These are phyloP conservation scores for Phalacrocorax carbo DNA, from an alignment of 2,113 vertebrate genomes.

Conservation along the genomic window DNA sequence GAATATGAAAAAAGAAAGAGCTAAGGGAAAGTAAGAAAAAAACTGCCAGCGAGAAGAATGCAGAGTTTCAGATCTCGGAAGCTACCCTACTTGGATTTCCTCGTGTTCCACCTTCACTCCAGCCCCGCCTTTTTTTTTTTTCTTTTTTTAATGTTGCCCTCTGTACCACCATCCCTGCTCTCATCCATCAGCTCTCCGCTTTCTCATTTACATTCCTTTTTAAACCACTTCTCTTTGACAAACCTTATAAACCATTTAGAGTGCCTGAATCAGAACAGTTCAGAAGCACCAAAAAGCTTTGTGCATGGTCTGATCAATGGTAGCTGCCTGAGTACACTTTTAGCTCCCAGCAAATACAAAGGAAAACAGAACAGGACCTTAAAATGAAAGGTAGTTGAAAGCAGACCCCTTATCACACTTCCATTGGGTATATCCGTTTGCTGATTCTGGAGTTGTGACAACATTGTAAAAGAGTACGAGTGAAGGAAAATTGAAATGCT, in stretches of 20 bases:
- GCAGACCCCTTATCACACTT: not conserved
- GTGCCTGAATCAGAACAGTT: not conserved
- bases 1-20: constrained; percentile 3
- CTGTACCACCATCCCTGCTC: not conserved
- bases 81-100: not conserved
- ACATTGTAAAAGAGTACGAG: not conserved
- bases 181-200: not conserved
- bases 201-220: not conserved
- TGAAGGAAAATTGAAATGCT: not conserved
- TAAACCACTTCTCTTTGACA: not conserved
- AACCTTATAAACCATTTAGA: not conserved
- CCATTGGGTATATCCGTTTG: not conserved
- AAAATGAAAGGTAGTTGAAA: not conserved
- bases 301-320: not conserved
- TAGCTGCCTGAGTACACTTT: not conserved
- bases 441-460: not conserved
- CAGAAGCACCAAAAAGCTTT: not conserved
- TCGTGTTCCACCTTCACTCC: not conserved
- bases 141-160: not conserved
- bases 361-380: not conserved
- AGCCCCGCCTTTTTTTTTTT: not conserved
- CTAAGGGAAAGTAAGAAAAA: not conserved
- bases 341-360: not conserved
- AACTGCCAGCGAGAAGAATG: not conserved
- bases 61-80: not conserved